Evolutionary conservation across 2,797 vertebrate genomes (phyloP).

Genomic region (Rhinella marina): DNA sequence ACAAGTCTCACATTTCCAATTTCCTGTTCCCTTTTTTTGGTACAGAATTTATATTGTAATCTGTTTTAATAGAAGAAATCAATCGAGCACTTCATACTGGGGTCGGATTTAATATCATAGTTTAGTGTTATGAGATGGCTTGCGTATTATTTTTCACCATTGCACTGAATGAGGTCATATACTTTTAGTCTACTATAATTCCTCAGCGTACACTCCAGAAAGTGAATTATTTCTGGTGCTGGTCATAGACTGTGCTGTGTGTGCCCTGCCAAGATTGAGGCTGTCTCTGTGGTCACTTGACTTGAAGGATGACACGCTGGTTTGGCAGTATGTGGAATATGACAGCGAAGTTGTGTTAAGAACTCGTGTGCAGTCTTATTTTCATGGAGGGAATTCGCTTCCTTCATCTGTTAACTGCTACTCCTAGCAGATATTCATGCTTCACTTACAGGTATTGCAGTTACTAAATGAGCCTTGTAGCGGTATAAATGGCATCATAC

Average conservation of each 20-base stretch:
- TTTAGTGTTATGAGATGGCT: constrained; percentile 45
- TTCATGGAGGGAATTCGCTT: no score
- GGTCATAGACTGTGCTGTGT: not conserved
- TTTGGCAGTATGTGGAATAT: not conserved
- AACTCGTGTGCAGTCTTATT: not conserved
- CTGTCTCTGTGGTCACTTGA: not conserved
- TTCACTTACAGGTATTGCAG: not conserved
- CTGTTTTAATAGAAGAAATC: constrained; percentile 37
- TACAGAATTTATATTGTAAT: constrained; percentile 30
- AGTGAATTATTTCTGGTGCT: not conserved
- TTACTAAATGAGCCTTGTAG: no score
- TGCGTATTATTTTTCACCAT: constrained; percentile 35
- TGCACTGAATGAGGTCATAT: constrained; percentile 28
- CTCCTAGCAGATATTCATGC: not conserved
- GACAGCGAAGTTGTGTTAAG: not conserved
- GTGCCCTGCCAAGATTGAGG: not conserved
- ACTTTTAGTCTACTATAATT: constrained; percentile 14
- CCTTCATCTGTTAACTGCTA: not conserved
- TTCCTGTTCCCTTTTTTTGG: constrained; percentile 27
- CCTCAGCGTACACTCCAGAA: not conserved
- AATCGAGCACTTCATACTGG: constrained; percentile 27
- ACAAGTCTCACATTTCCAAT: constrained; percentile 36
- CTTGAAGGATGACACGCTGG: not conserved
- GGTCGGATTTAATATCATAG: constrained; percentile 20
- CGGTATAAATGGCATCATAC: not conserved